phyloP scores from a whole-genome alignment of 2,113 vertebrate species.

The Triplophysa tibetana region DNA sequence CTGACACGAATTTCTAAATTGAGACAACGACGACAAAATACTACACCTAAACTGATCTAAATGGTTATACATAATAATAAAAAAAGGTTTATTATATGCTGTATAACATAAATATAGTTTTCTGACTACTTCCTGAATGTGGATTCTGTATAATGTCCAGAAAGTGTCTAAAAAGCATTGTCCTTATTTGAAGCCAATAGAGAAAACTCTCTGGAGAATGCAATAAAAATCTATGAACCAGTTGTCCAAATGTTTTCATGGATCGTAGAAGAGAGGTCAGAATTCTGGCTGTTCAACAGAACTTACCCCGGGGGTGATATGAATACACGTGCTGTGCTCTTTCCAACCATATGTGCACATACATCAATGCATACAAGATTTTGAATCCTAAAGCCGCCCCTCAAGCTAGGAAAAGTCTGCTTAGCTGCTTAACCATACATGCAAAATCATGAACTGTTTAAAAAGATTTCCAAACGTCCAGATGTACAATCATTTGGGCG shows the following conservation, averaged over 20 bases:
- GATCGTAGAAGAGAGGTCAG: constrained; percentile 37
- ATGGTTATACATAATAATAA: constrained; percentile 10
- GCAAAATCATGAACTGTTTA: constrained; percentile 29
- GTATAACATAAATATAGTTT: too few species aligned
- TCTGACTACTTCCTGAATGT: not conserved
- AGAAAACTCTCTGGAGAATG: constrained; percentile 41
- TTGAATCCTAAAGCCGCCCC: constrained; percentile 11
- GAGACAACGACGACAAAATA: not conserved
- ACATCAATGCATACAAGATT: constrained; percentile 41
- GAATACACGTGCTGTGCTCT: constrained; percentile 31
- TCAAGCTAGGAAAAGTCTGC: constrained; percentile 37
- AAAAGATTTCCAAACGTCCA: constrained; percentile 4
- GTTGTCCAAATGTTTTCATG: constrained; percentile 51
- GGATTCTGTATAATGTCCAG: constrained; percentile 26
- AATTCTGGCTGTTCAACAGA: constrained; percentile 37
- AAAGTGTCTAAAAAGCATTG: constrained; percentile 28
- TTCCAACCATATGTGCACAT: constrained; percentile 36
- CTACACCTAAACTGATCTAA: constrained; percentile 1
- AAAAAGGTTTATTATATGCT: constrained; percentile 7
- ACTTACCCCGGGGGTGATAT: constrained; percentile 44
- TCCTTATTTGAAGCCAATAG: constrained; percentile 36
- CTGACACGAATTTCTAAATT: constrained; percentile 13
- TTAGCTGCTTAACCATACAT: constrained; percentile 40
- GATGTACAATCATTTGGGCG: constrained; percentile 13
- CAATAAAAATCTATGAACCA: constrained; percentile 42